A percentile compares a stretch with the other conserved stretches of the same genome.
Conservation (phyloP, 1,140 invertebrate genomes). For the Lasioglossum baleicum region DNA sequence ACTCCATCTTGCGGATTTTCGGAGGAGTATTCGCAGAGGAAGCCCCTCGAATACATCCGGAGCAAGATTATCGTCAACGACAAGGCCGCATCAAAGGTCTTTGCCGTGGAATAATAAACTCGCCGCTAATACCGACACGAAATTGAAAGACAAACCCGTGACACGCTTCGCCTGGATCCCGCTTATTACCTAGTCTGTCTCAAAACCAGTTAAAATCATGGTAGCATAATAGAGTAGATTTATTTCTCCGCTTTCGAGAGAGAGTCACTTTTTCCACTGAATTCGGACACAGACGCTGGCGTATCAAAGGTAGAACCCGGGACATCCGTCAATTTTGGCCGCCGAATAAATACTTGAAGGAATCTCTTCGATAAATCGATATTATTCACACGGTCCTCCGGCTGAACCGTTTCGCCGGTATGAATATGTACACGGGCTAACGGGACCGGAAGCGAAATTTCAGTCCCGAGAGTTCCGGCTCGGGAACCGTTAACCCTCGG, state of each 20-base stretch:
- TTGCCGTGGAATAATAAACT: not conserved
- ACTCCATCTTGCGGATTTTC: not conserved
- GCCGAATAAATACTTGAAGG: not conserved
- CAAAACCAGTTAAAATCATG: no score
- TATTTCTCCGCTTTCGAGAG: no score
- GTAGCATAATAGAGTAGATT: no score
- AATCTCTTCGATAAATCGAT: slow-evolving; percentile 7
- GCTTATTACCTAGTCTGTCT: no score
- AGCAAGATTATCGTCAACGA: not conserved
- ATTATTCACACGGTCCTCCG: not conserved
- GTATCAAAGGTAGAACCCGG: not conserved
- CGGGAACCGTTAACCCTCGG: no score
- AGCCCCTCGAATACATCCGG: not conserved
- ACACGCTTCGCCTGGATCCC: not conserved
- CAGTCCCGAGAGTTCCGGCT: no score
- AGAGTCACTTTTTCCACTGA: no score
- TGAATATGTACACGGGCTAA: not conserved
- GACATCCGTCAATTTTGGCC: not conserved
- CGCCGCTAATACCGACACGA: not conserved
- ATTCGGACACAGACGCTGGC: not conserved
- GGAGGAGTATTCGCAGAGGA: not conserved
- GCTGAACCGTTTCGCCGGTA: not conserved
- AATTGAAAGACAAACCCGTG: not conserved
- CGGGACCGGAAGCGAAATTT: no score
- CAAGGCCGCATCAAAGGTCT: not conserved